These are phyloP conservation scores for Chrysaora quinquecirrha DNA, from an alignment of 30 jellyfish, hydroid and myxozoan species.

Conservation along the genomic window DNA sequence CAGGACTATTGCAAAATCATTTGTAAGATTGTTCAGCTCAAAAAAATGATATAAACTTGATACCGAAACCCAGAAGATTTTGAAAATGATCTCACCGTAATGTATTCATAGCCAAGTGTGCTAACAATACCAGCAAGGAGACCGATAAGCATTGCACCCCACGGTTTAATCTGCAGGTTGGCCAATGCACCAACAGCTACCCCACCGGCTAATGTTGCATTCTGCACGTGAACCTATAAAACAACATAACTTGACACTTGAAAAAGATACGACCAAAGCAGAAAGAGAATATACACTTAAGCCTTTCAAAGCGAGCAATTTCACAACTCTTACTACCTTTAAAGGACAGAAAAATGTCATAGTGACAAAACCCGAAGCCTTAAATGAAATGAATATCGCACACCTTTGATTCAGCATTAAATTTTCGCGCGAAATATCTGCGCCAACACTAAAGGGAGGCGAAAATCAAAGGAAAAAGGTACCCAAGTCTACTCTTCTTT, in stretches of 20 bases:
- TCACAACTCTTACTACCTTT: background rate
- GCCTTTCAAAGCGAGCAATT: no score
- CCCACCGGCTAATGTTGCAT: constrained; percentile 98
- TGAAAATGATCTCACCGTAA: constrained; percentile 60
- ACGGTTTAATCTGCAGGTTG: constrained; percentile 73
- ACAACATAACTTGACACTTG: background rate
- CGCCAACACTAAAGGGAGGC: no score
- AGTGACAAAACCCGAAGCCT: background rate
- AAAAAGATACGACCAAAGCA: no score
- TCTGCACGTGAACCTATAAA: constrained; percentile 80
- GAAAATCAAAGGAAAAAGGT: no score
- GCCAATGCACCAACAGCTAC: constrained; percentile 95
- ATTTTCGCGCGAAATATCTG: no score
- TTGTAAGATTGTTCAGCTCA: no score
- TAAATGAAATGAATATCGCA: background rate
- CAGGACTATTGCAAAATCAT: no score
- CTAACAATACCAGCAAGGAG: constrained; percentile 64
- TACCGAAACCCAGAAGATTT: background rate
- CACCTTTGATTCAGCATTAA: no score
- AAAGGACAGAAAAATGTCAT: background rate
- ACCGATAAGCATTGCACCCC: constrained; percentile 99
- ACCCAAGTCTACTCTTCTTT: no score
- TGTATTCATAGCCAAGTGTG: constrained; percentile 78
- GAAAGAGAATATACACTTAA: no score
- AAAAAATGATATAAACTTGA: background rate